A percentile compares a stretch with the other conserved stretches of the same genome.
Evolutionary conservation across 2,797 vertebrate genomes (phyloP).

Genomic region (Ispidina lecontei): DNA sequence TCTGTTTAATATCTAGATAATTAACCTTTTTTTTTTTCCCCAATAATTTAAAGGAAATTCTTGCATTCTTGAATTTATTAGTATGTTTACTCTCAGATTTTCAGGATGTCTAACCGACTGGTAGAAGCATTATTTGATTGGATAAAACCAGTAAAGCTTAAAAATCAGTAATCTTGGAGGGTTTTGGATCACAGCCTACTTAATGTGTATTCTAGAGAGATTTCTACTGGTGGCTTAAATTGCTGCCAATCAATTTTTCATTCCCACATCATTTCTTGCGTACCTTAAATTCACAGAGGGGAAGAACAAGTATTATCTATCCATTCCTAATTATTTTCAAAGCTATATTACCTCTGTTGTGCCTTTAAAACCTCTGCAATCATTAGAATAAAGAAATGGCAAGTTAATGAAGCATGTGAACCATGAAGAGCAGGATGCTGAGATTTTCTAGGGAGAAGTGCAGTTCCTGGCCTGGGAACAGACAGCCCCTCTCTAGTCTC

Average conservation of each 20-base stretch:
- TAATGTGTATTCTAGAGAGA: neutral
- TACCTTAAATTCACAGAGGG: neutral
- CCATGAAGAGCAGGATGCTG: neutral
- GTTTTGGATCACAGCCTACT: neutral
- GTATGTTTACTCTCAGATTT: neutral
- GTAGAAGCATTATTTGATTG: neutral
- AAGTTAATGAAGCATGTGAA: slow-evolving; percentile 3
- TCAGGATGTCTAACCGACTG: neutral
- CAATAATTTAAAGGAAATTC: neutral
- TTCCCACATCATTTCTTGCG: neutral
- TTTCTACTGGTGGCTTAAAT: neutral
- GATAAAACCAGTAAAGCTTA: slow-evolving; percentile 6
- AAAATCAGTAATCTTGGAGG: neutral
- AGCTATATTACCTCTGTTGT: neutral
- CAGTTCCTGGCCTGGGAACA: neutral
- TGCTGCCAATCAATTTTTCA: neutral
- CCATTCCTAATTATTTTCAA: neutral
- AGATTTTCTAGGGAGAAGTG: neutral
- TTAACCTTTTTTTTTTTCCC: neutral
- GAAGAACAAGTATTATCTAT: neutral
- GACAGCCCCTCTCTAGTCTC: no score
- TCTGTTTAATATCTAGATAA: neutral
- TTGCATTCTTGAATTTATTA: neutral
- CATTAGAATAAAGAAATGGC: neutral
- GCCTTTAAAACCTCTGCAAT: slow-evolving; percentile 9